Conservation (phyloP, 1,140 invertebrate species). For the Apolygus lucorum region DNA sequence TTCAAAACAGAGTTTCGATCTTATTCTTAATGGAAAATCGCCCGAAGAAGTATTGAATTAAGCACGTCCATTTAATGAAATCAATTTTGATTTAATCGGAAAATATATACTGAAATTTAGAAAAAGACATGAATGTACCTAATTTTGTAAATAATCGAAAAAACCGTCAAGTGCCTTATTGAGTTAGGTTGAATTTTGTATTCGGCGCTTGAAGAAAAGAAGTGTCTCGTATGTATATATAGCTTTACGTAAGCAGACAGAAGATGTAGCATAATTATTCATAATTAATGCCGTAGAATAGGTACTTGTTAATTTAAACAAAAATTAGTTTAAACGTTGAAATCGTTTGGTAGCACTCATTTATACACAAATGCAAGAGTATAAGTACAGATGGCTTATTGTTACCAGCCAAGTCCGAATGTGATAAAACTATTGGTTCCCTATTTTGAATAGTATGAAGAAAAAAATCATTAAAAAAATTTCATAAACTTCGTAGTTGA, state of each 20-base stretch:
- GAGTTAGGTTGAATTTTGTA: not conserved
- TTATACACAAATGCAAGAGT: no score
- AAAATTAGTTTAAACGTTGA: no score
- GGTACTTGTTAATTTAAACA: not conserved
- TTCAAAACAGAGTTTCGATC: no score
- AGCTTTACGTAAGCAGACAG: not conserved
- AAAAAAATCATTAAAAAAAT: no score
- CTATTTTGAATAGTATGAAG: no score
- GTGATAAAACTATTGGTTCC: not conserved
- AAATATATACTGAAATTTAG: no score
- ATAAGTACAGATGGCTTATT: not conserved
- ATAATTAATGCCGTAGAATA: not conserved
- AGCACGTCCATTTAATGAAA: no score
- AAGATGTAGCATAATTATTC: not conserved
- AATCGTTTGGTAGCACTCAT: no score
- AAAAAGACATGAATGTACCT: not conserved
- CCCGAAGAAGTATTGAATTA: no score
- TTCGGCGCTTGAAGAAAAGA: not conserved
- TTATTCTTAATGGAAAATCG: no score
- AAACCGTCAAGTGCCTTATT: not conserved
- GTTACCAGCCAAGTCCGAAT: conserved; percentile 7
- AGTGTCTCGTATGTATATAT: not conserved
- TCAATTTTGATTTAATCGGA: no score
- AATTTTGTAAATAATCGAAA: not conserved
- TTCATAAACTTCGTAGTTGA: no score